Evolutionary conservation across 2,113 vertebrate species (phyloP).

Genomic region (Mesocricetus auratus): DNA sequence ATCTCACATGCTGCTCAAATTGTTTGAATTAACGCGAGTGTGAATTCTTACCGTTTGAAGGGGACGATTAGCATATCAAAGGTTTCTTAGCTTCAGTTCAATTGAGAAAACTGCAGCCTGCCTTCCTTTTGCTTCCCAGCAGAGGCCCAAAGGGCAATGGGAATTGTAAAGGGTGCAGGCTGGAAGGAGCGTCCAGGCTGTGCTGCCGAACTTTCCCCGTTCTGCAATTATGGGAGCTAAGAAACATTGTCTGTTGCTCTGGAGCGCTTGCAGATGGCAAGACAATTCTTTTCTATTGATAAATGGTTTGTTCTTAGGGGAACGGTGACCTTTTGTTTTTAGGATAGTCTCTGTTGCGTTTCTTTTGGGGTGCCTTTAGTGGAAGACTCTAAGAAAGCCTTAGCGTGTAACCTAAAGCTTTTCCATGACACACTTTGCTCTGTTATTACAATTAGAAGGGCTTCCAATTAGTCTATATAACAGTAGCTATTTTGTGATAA

Average conservation of each 20-base stretch:
- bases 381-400: slow-evolving; percentile 69
- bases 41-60: slow-evolving; percentile 95
- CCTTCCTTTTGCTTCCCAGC: slow-evolving; percentile 92
- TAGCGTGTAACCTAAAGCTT: slow-evolving; percentile 74
- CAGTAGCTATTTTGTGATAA: slow-evolving; percentile 80
- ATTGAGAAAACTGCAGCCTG: slow-evolving; percentile 92
- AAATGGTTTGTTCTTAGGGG: slow-evolving; percentile 87
- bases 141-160: slow-evolving; percentile 91
- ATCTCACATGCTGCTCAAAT: slow-evolving; percentile 93
- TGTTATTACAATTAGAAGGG: slow-evolving; percentile 73
- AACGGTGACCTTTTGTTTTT: slow-evolving; percentile 87
- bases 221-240: slow-evolving; percentile 88
- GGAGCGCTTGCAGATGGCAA: slow-evolving; percentile 84
- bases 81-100: slow-evolving; percentile 92
- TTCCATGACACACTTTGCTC: slow-evolving; percentile 68
- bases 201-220: slow-evolving; percentile 89
- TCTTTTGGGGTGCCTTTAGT: slow-evolving; percentile 79
- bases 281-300: slow-evolving; percentile 87
- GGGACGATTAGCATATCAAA: slow-evolving; percentile 97
- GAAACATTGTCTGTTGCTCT: slow-evolving; percentile 85
- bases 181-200: slow-evolving; percentile 89
- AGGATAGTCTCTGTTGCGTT: slow-evolving; percentile 83
- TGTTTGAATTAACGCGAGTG: slow-evolving; percentile 95
- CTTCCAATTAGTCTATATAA: slow-evolving; percentile 83
- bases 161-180: slow-evolving; percentile 89